Conservation (phyloP, 2,888 invertebrate genomes). For the Sesamia inferens region DNA sequence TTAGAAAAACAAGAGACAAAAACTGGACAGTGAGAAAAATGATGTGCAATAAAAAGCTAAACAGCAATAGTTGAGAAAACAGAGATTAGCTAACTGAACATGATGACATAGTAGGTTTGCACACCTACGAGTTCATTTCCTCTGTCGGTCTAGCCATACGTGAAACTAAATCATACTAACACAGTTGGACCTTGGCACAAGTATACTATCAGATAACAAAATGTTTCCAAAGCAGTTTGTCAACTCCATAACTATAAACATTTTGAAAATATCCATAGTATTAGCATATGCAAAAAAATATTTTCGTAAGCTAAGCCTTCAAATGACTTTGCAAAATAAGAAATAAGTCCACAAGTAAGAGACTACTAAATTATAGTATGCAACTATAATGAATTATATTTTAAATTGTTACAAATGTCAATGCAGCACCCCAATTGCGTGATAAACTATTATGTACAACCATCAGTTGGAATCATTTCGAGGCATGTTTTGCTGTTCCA, state of each 20-base stretch:
- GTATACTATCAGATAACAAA: slow-evolving; percentile 1
- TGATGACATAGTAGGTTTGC: slow-evolving; percentile 7
- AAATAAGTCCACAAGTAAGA: slow-evolving; percentile 34
- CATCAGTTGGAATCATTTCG: no score
- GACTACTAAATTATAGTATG: slow-evolving; percentile 18
- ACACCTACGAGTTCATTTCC: neutral
- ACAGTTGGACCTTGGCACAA: slow-evolving; percentile 10
- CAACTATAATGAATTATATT: slow-evolving; percentile 40
- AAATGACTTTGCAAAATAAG: neutral
- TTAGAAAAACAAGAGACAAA: neutral
- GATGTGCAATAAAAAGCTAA: slow-evolving; percentile 4
- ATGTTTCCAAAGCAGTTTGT: slow-evolving; percentile 17
- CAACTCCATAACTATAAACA: slow-evolving; percentile 21
- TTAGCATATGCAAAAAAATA: slow-evolving; percentile 6
- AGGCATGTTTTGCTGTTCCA: no score
- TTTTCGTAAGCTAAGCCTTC: slow-evolving; percentile 19
- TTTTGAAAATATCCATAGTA: slow-evolving; percentile 39
- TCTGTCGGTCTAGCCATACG: neutral
- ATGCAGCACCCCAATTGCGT: no score
- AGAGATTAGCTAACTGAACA: neutral
- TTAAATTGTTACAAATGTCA: slow-evolving; percentile 23
- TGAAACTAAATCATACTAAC: neutral
- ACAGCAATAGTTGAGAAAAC: slow-evolving; percentile 6
- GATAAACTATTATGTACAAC: no score
- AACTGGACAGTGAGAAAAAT: neutral